These are phyloP conservation scores for Todus mexicanus DNA, from an alignment of 2,797 vertebrate species.

Conservation along the genomic window DNA sequence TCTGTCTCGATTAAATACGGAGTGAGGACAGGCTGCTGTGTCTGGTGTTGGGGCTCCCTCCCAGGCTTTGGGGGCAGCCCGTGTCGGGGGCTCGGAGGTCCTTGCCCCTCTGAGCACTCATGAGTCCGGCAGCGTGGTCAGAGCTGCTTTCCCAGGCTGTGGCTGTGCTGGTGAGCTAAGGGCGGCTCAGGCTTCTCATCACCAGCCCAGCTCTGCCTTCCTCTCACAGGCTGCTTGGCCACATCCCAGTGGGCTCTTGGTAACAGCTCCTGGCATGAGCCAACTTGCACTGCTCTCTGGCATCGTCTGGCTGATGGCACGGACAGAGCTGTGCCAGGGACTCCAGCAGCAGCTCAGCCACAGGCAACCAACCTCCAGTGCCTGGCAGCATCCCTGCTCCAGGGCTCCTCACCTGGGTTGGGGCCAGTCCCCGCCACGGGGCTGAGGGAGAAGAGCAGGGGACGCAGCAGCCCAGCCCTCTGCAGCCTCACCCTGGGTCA, in stretches of 20 bases:
- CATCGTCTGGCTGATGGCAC: accelerated
- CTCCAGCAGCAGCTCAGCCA: not conserved
- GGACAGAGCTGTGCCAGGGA: not conserved
- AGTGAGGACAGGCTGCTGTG: not conserved
- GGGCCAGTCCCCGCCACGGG: too few species aligned
- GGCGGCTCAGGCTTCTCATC: accelerated
- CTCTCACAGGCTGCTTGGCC: not conserved
- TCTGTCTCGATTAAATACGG: not conserved
- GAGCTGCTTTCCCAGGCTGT: not conserved
- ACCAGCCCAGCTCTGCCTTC: not conserved
- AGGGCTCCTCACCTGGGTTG: accelerated
- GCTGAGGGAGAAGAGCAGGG: not conserved
- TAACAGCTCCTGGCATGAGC: not conserved
- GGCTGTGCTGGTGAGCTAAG: not conserved
- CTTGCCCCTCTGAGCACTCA: not conserved
- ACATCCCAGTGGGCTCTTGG: not conserved
- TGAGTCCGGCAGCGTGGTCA: not conserved
- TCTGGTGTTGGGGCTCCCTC: not conserved
- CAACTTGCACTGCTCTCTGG: not conserved
- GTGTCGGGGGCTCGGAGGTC: accelerated
- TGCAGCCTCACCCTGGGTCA: accelerated
- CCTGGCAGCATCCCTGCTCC: not conserved
- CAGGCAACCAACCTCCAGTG: accelerated
- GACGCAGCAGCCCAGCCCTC: accelerated
- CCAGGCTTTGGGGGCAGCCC: not conserved